Percentiles rank a stretch among this genome's conserved stretches.
phyloP scores from a whole-genome alignment of 1,140 invertebrate genomes.

The Leptestheria dahalacensis region DNA sequence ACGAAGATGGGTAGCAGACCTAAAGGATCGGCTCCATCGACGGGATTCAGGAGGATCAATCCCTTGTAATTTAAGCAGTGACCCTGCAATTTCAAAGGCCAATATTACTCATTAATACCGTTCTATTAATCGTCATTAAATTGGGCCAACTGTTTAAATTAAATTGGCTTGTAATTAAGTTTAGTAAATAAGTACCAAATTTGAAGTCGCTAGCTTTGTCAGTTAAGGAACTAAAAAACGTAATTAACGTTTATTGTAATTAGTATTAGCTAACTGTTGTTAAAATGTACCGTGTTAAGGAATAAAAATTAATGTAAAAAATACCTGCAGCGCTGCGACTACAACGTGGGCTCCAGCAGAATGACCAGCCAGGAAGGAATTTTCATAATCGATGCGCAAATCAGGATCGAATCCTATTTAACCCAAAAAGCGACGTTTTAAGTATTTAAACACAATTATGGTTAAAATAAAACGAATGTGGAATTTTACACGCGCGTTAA shows the following conservation, averaged over 20 bases:
- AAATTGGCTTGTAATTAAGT: too few species aligned
- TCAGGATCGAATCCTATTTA: conserved; percentile 6
- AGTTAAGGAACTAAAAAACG: too few species aligned
- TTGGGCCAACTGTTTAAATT: too few species aligned
- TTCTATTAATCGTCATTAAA: too few species aligned
- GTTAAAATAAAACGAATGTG: not conserved
- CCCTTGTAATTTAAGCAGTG: conserved; percentile 6
- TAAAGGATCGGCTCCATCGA: conserved; percentile 21
- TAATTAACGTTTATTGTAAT: too few species aligned
- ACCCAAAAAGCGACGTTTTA: not conserved
- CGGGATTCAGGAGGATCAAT: conserved; percentile 20
- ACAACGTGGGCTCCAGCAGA: conserved; percentile 9
- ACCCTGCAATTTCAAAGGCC: not conserved
- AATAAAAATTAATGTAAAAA: not conserved
- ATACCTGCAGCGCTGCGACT: conserved; percentile 1
- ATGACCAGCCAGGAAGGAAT: conserved; percentile 7
- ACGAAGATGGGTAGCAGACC: conserved; percentile 19
- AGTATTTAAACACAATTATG: not conserved
- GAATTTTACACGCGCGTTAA: too few species aligned
- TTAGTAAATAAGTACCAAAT: too few species aligned
- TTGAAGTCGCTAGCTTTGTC: too few species aligned
- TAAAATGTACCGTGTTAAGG: too few species aligned
- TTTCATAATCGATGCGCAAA: conserved; percentile 4
- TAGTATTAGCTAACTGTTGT: too few species aligned
- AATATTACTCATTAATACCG: not conserved